Evolutionary conservation across 1,140 invertebrate genomes (phyloP).

Genomic region (Agraylea sexmaculata): DNA sequence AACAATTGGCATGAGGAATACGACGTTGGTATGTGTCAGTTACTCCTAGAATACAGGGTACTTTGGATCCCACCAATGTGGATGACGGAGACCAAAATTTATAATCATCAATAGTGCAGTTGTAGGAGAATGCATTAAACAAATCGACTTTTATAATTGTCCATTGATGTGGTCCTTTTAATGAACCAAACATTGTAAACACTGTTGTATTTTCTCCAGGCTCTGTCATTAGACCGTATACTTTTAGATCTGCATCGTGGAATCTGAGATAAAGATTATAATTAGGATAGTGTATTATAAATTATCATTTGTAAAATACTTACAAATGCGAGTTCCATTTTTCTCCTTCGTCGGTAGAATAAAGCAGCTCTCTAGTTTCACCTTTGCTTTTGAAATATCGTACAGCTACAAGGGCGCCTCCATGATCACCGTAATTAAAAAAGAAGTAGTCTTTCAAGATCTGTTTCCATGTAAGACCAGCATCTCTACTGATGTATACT

Average conservation of each 20-base stretch:
- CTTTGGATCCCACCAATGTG: constrained; percentile 37
- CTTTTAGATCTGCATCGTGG: constrained; percentile 53
- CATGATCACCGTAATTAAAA: constrained; percentile 85
- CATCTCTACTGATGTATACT: constrained; percentile 73
- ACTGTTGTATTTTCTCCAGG: constrained; percentile 84
- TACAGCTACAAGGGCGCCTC: constrained; percentile 74
- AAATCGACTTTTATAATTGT: constrained; percentile 76
- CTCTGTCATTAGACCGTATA: constrained; percentile 84
- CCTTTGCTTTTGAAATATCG: constrained; percentile 62
- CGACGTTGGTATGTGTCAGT: constrained; percentile 64
- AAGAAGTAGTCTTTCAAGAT: constrained; percentile 74
- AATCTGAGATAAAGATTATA: constrained; percentile 39
- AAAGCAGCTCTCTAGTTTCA: constrained; percentile 64
- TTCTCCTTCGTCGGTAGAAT: constrained; percentile 77
- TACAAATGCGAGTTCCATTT: constrained; percentile 57
- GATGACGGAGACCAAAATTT: constrained; percentile 73
- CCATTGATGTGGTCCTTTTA: constrained; percentile 67
- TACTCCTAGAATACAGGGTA: constrained; percentile 65
- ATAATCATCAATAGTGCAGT: constrained; percentile 66
- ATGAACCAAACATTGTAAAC: constrained; percentile 84
- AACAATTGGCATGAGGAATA: constrained; percentile 60
- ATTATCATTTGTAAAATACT: constrained; percentile 20
- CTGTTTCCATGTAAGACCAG: constrained; percentile 72
- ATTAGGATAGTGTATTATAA: constrained; percentile 12
- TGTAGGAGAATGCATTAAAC: constrained; percentile 51